Conservation (phyloP, 1,140 invertebrate species). For the Drosophila biarmipes region DNA sequence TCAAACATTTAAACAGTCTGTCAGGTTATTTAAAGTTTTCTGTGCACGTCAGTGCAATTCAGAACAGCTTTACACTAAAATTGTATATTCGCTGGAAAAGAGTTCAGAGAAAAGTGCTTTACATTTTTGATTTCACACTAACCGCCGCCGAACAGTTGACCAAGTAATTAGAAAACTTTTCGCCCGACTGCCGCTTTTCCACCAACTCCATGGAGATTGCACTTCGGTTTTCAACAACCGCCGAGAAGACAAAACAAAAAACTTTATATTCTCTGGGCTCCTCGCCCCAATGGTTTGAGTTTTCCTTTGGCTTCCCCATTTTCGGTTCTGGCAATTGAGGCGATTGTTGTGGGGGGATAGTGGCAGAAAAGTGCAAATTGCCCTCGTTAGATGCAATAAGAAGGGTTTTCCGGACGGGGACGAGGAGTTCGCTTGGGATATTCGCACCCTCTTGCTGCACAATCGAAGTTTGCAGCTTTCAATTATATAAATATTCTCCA, state of each 20-base stretch:
- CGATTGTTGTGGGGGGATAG: slow-evolving; percentile 26
- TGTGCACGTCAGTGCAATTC: slow-evolving; percentile 16
- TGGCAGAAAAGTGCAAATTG: slow-evolving; percentile 49
- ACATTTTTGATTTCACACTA: slow-evolving; percentile 40
- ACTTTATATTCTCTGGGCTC: slow-evolving; percentile 22
- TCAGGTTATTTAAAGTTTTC: slow-evolving; percentile 32
- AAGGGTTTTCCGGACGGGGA: slow-evolving; percentile 5
- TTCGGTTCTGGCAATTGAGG: slow-evolving; percentile 24
- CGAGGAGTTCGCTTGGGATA: not conserved
- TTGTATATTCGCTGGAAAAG: slow-evolving; percentile 9
- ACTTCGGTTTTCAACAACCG: slow-evolving; percentile 20
- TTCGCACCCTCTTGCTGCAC: slow-evolving; percentile 20
- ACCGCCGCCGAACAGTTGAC: slow-evolving; percentile 30
- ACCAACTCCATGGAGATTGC: slow-evolving; percentile 39
- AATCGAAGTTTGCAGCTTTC: slow-evolving; percentile 23
- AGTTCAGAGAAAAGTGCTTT: slow-evolving; percentile 14
- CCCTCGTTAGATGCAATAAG: slow-evolving; percentile 41
- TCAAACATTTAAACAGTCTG: slow-evolving; percentile 22
- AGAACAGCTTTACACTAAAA: not conserved
- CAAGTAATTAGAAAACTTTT: slow-evolving; percentile 67
- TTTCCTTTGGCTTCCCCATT: slow-evolving; percentile 23
- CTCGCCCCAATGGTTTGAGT: not conserved
- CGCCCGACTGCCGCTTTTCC: not conserved
- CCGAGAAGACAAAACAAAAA: slow-evolving; percentile 21
- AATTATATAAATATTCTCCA: slow-evolving; percentile 9